A percentile compares a stretch with the other conserved stretches of the same genome.
Conservation (phyloP, 2,113 vertebrate species). For the Grallaria varia region DNA sequence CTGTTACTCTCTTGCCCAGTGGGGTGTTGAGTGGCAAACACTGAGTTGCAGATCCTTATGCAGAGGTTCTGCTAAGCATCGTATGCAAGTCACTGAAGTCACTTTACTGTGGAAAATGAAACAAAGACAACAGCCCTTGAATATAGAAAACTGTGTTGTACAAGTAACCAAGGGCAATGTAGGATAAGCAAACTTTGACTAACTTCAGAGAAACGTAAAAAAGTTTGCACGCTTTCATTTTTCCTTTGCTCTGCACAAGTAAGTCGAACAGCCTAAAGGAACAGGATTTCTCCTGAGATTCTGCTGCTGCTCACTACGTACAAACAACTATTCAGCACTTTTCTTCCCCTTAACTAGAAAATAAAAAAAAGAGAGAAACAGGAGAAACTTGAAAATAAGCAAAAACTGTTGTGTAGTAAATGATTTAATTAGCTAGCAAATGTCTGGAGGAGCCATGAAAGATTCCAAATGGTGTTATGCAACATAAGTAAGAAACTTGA, state of each 20-base stretch:
- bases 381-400: neutral
- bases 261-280: slow-evolving; percentile 31
- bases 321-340: slow-evolving; percentile 30
- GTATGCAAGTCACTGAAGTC: neutral
- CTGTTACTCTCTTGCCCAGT: neutral
- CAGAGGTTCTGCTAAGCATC: neutral
- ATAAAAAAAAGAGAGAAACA: neutral
- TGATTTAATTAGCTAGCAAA: neutral
- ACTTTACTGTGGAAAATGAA: neutral
- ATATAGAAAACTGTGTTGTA: neutral
- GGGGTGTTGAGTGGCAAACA: neutral
- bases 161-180: slow-evolving; percentile 36
- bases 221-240: slow-evolving; percentile 26
- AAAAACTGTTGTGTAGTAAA: neutral
- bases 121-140: neutral
- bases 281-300: slow-evolving; percentile 6
- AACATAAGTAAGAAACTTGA: neutral
- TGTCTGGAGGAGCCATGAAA: neutral
- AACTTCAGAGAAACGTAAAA: neutral
- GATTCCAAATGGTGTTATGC: neutral
- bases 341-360: neutral
- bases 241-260: slow-evolving; percentile 34
- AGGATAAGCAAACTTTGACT: slow-evolving; percentile 18
- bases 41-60: neutral
- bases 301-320: neutral